Conservation (phyloP, 2,113 vertebrate species). For the Rhea pennata region DNA sequence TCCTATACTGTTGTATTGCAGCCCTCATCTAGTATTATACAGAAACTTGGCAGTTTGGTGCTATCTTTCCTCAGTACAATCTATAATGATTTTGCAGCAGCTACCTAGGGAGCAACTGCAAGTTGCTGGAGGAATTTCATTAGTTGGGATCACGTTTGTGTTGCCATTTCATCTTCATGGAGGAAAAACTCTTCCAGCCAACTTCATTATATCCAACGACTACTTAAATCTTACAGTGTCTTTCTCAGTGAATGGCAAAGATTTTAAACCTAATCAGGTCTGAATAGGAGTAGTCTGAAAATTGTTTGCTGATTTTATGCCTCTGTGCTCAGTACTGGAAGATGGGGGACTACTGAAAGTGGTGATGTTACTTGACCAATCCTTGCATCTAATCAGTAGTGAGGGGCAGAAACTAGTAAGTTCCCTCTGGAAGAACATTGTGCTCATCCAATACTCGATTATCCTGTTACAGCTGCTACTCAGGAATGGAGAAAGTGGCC, state of each 20-base stretch:
- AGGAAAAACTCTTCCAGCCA: not conserved
- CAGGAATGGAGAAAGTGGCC: not conserved
- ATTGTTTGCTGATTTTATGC: not conserved
- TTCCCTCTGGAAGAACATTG: not conserved
- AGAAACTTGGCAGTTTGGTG: not conserved
- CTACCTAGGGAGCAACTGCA: not conserved
- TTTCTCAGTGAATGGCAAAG: not conserved
- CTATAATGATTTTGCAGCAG: not conserved
- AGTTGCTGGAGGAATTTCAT: not conserved
- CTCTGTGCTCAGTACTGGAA: not conserved
- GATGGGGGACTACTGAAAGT: not conserved
- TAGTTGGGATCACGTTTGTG: not conserved
- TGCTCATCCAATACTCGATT: not conserved
- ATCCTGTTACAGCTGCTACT: not conserved
- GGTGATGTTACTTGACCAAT: not conserved
- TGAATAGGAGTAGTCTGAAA: not conserved
- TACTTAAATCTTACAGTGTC: not conserved
- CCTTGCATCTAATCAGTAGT: not conserved
- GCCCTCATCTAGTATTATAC: not conserved
- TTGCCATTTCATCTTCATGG: not conserved
- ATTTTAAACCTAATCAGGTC: not conserved
- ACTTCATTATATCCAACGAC: rapidly evolving
- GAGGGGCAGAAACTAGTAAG: not conserved
- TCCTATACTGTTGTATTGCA: not conserved
- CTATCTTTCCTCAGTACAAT: not conserved